Conservation (phyloP, 2,113 vertebrate genomes). For the Nannospalax galili region DNA sequence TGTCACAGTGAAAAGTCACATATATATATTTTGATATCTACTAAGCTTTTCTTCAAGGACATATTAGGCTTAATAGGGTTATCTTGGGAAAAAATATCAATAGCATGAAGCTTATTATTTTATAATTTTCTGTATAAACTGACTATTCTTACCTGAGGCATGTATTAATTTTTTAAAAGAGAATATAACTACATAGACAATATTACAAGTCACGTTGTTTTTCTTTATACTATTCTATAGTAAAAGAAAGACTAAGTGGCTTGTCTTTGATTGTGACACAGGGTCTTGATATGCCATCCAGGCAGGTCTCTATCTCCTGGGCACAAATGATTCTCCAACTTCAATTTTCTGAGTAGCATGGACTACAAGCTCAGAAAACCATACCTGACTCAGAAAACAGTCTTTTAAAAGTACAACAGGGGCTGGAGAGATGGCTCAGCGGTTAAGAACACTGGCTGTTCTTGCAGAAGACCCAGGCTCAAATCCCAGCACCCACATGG, state of each 20-base stretch:
- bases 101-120: neutral
- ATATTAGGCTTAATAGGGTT: neutral
- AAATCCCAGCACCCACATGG: too few species aligned
- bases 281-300: neutral
- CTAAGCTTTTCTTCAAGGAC: neutral
- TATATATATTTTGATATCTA: neutral
- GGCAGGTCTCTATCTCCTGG: neutral
- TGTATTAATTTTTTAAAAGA: neutral
- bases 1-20: neutral
- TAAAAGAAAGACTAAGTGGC: neutral
- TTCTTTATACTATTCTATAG: neutral
- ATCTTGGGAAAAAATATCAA: conserved; percentile 36
- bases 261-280: neutral
- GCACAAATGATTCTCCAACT: neutral
- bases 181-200: neutral
- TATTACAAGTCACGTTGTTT: too few species aligned
- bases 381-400: neutral
- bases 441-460: too few species aligned
- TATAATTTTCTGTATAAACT: neutral
- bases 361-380: neutral
- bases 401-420: conserved; percentile 15
- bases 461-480: too few species aligned
- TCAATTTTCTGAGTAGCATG: neutral
- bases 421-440: too few species aligned
- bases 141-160: conserved; percentile 42